Evolutionary conservation across 2,797 vertebrate species (phyloP), one percentile per base, ranked within the genome.

Genomic region (Philypnodon macrostomus): DNA sequence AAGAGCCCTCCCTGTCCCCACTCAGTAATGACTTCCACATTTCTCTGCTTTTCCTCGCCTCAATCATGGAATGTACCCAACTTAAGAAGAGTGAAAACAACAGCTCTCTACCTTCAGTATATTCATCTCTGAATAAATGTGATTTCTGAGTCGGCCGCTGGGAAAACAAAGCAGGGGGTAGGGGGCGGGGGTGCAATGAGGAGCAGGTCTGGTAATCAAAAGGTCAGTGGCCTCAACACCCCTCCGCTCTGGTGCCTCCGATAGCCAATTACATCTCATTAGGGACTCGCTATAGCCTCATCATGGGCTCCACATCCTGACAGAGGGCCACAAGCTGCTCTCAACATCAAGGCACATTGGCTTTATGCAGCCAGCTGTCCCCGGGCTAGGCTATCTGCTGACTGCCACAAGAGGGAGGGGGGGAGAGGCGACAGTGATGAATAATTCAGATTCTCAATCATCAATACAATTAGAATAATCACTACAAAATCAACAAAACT

Each of bases 1-100:
- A 8, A 18, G 57, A 79, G 73, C 75, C 83, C 70, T 79, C 67
- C 82, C 67, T 72, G 67, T 77, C 68, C 72, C 67, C 1, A 60
- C 72, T 68, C 71, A 67, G 56, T 86, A 86, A 88, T 87, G 56
- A 79, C 77, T 89, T 81, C 85, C 86, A 86, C 83, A 85, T 87
- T 85, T 81, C 55, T 72, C 58, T 41, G n/a, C n/a, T 51, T 53
- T 33, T 42, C 44, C 53, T 69, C 32, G 53, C 70, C 75, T 82
- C 75, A 66, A 72, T 64, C 48, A 61, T 73, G 77, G 69, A 72
- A 79, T 66, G 57, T 61, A 67, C 39, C 14, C 63, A 23, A 33
- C 56, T 56, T 34, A 55, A 65, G 67, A 62, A 77, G 51, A 47
- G 61, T 54, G 60, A 77, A 73, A 84, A 79, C 75, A 76, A 70